Base-by-base conservation (phyloP, 1,140 invertebrate species). In the Euschistus heros region DNA sequence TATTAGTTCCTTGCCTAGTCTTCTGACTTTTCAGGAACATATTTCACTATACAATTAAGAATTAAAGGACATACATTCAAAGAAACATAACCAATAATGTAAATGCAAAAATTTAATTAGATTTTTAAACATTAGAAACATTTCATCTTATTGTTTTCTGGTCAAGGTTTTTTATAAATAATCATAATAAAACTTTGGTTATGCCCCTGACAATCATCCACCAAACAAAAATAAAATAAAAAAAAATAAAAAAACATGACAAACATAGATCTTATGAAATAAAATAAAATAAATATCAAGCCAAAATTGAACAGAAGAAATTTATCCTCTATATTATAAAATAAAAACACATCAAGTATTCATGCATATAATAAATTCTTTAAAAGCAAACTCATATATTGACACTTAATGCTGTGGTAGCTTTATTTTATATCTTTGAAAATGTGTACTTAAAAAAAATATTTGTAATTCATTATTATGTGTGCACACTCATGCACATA, bases 401-500 rank as follows among this genome's bases (percentile, higher is more conserved):
- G 18, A 63, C 62, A 63, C 37, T 20, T 63, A 63, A 63, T 63
- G 24, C 62, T 27, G 37, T 47, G 62, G 18, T 26, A 57, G 54
- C 24, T 24, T 20, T 57, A 24, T 57, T 57, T 57, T 15, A 24
- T 57, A 37, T 37, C 13, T 37, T 37, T 57, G 22, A 27, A 57
- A 57, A 24, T 26, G 27, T 57, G 22, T 26, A 57, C 6, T 26
- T 17, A 57, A 57, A 57, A 24, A 55, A 55, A 57, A 24, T 24
- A 57, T 26, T 20, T 20, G 24, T 20, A 57, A 26, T 24, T 17
- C 22, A 57, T 24, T 14, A 20, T 26, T 15, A 63, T 46, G 59
- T 62, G 55, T 66, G 59, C 59, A 61, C 59, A 61, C 26, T 42
- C 65, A 66, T 66, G 59, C 65, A 66, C 65, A 62, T 57, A 66